Conservation (phyloP, 2,888 invertebrate species). For the Andrena bucephala region DNA sequence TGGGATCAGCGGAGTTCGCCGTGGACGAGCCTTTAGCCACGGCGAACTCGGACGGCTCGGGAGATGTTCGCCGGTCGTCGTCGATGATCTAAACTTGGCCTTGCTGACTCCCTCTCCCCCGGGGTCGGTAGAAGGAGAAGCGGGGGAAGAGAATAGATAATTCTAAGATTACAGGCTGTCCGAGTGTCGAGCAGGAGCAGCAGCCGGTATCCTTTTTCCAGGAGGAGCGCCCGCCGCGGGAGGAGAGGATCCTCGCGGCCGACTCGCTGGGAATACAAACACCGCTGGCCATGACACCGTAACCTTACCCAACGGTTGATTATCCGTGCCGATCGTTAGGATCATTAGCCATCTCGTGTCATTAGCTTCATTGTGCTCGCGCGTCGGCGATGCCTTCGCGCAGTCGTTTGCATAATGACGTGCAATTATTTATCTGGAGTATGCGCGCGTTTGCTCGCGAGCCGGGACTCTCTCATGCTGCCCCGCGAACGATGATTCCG, state of each 20-base stretch:
- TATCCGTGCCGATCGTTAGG: constrained; percentile 69
- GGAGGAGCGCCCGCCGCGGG: constrained; percentile 40
- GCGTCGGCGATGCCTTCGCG: constrained; percentile 67
- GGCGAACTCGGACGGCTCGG: constrained; percentile 6
- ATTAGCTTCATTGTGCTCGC: constrained; percentile 72
- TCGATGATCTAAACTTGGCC: constrained; percentile 84
- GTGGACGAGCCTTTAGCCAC: constrained; percentile 24
- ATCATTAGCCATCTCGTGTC: constrained; percentile 74
- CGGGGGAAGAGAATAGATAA: constrained; percentile 57
- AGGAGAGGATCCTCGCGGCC: constrained; percentile 37
- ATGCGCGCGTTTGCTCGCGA: constrained; percentile 44
- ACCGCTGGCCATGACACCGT: constrained; percentile 81
- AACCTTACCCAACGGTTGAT: constrained; percentile 80
- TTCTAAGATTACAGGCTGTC: constrained; percentile 69
- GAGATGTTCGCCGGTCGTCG: constrained; percentile 57
- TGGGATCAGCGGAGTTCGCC: neutral
- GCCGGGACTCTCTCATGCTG: neutral
- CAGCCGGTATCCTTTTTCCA: constrained; percentile 60
- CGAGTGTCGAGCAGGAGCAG: constrained; percentile 53
- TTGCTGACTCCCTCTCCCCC: constrained; percentile 64
- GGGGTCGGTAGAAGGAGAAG: neutral
- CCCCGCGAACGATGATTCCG: constrained; percentile 12
- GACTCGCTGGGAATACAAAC: constrained; percentile 74
- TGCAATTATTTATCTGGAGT: constrained; percentile 79
- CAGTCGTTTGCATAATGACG: constrained; percentile 75